Evolutionary conservation across 2,888 invertebrate genomes (phyloP), one percentile per base, ranked within the genome.

Genomic region (Branchipolynoe longqiensis): DNA sequence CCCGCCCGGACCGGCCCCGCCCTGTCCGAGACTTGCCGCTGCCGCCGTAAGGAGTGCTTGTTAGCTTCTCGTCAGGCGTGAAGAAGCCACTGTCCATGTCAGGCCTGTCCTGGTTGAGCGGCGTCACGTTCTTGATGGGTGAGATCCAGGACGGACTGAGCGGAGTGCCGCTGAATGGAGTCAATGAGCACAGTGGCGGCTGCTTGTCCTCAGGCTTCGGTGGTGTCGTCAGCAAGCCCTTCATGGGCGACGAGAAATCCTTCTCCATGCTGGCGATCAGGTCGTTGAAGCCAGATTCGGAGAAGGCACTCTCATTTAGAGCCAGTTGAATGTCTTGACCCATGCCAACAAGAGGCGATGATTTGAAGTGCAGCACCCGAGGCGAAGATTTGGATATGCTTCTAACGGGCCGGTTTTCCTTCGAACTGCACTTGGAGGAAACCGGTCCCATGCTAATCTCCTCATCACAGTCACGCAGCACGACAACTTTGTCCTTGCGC

Each of bases 191-290:
- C 22, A 58, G 33, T 38, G 54, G 33, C 14, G 25, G 54, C 14
- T 25, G 86, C 97, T 95, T 89, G 97, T 95, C 92, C 97, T 97
- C 48, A 97, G 97, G 88, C 97, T 96, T 93, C 95, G 94, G 0
- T 89, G 87, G 89, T 73, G 87, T 85, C 88, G 85, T 83, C 56
- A 89, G 85, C 82, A 78, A 85, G n/a, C 83, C 86, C 82, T 88
- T 89, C 85, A 88, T 84, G 33, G 83, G 73, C 48, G 85, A 88
- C 83, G 86, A 85, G 78, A 87, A 81, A 87, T 86, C 56, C 31
- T 87, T 85, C 33, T 82, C 78, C 8, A 73, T 84, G 33, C 78
- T 83, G 38, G 81, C 85, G 36, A 85, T n/a, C 33, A 83, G 25
- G 31, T 62, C 64, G 40, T 58, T 59, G 25, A 84, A 58, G 25